A percentile compares a stretch with the other conserved stretches of the same genome.
Evolutionary conservation across 2,888 invertebrate species (phyloP).

Genomic region (Rhorus exstirpatorius): DNA sequence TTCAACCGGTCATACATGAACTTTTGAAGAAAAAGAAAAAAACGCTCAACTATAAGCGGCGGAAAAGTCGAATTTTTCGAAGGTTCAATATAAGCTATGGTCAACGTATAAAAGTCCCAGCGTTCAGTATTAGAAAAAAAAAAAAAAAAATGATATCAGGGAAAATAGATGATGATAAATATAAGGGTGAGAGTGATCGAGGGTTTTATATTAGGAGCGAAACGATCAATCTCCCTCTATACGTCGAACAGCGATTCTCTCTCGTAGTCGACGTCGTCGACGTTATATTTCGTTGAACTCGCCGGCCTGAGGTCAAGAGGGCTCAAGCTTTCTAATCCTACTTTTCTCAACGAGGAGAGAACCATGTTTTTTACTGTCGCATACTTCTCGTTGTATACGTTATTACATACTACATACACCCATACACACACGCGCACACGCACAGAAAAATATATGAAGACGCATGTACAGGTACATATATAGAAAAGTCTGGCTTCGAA

Average conservation of each 20-base stretch:
- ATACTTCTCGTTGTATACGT: conserved; percentile 50
- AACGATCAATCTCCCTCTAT: conserved; percentile 38
- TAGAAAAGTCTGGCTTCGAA: conserved; percentile 21
- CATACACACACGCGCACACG: conserved; percentile 1
- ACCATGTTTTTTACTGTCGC: conserved; percentile 49
- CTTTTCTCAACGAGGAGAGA: conserved; percentile 44
- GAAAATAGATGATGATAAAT: conserved; percentile 19
- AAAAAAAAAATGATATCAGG: background rate
- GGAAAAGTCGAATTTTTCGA: background rate
- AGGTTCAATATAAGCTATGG: background rate
- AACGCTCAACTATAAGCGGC: background rate
- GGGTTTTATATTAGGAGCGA: conserved; percentile 7
- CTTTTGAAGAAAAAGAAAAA: background rate
- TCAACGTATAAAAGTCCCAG: background rate
- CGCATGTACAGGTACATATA: background rate
- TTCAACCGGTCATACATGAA: background rate
- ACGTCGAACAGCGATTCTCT: conserved; percentile 30
- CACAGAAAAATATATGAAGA: too few relatives aligned
- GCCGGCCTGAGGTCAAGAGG: conserved; percentile 66
- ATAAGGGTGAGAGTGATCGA: background rate
- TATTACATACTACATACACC: background rate
- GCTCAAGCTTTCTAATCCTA: conserved; percentile 68
- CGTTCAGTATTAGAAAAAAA: background rate
- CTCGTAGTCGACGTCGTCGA: conserved; percentile 52
- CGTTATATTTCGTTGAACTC: conserved; percentile 68